These are phyloP conservation scores for Neodiprion virginianus DNA, from an alignment of 1,140 invertebrate species.

Conservation along the genomic window DNA sequence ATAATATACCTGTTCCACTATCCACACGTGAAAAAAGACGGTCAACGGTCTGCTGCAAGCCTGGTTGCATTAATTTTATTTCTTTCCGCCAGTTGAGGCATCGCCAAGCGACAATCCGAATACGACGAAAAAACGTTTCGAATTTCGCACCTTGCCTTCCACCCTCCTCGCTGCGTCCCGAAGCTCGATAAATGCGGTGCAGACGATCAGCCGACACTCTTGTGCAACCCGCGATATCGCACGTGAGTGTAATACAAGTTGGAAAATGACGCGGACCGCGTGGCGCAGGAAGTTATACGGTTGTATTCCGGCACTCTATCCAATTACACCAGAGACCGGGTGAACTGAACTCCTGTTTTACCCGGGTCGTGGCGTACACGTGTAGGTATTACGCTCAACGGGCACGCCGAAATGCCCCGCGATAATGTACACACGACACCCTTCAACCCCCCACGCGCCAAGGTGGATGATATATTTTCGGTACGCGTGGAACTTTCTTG, in stretches of 20 bases:
- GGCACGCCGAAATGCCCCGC: background rate
- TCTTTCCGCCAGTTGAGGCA: too few relatives aligned
- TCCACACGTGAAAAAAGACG: too few relatives aligned
- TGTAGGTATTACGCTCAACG: background rate
- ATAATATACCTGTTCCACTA: too few relatives aligned
- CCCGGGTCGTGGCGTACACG: background rate
- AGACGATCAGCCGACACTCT: conserved; percentile 4
- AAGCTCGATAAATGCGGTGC: conserved; percentile 10
- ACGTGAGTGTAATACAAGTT: conserved; percentile 16
- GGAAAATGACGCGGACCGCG: conserved; percentile 10
- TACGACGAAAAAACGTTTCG: too few relatives aligned
- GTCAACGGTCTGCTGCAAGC: too few relatives aligned
- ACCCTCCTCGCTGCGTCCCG: too few relatives aligned
- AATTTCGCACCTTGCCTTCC: too few relatives aligned
- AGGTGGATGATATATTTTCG: background rate
- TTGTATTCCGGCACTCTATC: conserved; percentile 34
- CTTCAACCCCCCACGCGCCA: background rate
- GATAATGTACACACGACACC: background rate
- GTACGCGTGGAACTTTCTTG: background rate
- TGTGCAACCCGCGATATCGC: conserved; percentile 14
- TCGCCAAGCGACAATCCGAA: too few relatives aligned
- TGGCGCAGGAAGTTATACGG: conserved; percentile 17
- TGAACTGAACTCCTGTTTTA: background rate
- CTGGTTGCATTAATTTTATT: too few relatives aligned
- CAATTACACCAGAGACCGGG: conserved; percentile 39